These are phyloP conservation scores for Anthrax anthrax DNA, from an alignment of 2,888 invertebrate genomes.

Conservation along the genomic window DNA sequence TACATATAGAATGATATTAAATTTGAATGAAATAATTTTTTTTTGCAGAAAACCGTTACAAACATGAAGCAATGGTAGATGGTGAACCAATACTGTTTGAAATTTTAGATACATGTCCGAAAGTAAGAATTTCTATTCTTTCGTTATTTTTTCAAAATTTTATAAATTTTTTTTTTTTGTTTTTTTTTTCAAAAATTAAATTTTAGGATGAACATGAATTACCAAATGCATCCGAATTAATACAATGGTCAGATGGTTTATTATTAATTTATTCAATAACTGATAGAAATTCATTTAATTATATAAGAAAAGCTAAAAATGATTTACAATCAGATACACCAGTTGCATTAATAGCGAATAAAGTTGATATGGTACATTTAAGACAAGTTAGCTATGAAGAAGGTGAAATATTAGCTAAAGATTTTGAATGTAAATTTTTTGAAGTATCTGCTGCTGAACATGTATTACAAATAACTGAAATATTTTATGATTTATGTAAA, in stretches of 20 bases:
- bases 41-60: conserved; percentile 68
- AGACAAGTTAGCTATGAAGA: conserved; percentile 78
- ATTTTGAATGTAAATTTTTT: conserved; percentile 75
- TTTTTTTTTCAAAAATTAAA: conserved; percentile 7
- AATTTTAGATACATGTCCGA: conserved; percentile 75
- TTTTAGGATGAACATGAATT: conserved; percentile 57
- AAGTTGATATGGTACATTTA: conserved; percentile 81
- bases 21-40: neutral
- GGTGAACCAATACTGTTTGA: conserved; percentile 82
- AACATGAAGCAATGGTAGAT: conserved; percentile 76
- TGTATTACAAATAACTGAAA: conserved; percentile 68
- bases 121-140: conserved; percentile 20
- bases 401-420: conserved; percentile 75
- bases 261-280: conserved; percentile 83
- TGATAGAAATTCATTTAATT: conserved; percentile 71
- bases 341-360: conserved; percentile 76
- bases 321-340: conserved; percentile 58
- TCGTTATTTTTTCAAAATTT: neutral
- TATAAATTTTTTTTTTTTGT: neutral
- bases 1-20: neutral
- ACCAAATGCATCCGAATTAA: conserved; percentile 50
- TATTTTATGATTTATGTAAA: conserved; percentile 70
- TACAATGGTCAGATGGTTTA: conserved; percentile 83
- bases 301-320: conserved; percentile 58
- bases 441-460: conserved; percentile 85